These are phyloP conservation scores for Pseudopipra pipra DNA, from an alignment of 2,113 vertebrate species.

Conservation along the genomic window DNA sequence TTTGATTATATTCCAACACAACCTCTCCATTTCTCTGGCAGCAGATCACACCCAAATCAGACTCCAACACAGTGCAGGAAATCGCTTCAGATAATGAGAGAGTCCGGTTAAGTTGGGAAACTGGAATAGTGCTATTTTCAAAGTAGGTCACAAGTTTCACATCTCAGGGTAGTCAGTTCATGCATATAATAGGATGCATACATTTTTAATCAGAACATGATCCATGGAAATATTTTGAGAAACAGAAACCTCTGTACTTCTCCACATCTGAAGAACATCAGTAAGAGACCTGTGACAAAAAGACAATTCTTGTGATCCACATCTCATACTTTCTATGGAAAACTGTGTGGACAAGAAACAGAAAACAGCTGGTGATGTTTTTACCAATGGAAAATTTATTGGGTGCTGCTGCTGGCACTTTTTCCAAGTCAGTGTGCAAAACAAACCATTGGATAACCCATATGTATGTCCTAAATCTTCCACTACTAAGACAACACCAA, in stretches of 20 bases:
- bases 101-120: background rate
- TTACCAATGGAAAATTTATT: background rate
- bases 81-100: background rate
- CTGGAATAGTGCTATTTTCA: background rate
- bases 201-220: conserved; percentile 36
- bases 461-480: background rate
- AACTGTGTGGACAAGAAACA: background rate
- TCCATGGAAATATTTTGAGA: conserved; percentile 8
- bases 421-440: background rate
- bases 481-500: background rate
- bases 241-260: background rate
- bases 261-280: background rate
- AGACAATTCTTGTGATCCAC: background rate
- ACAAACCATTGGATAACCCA: background rate
- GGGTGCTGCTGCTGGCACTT: background rate
- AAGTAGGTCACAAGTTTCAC: conserved; percentile 5
- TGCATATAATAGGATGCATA: background rate
- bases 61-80: background rate
- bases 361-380: background rate
- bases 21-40: background rate
- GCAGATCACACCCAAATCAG: background rate
- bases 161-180: background rate
- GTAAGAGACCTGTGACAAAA: background rate
- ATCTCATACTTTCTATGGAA: background rate
- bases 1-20: background rate